Base-by-base conservation (phyloP, 2,113 vertebrate genomes). In the Coracopsis vasa region DNA sequence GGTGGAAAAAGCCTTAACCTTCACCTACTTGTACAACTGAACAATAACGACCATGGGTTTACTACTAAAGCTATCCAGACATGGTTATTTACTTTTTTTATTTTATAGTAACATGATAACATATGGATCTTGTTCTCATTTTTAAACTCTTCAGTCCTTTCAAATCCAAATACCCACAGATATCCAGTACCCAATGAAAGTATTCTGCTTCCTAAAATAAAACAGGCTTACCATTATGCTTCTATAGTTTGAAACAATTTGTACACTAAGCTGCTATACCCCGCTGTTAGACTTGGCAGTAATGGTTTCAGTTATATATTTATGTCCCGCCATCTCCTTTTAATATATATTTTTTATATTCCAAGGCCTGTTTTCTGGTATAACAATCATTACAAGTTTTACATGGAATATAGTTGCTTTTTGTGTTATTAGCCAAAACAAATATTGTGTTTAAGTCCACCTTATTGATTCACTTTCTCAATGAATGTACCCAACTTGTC, bases 251-350 rank as follows among this genome's bases (percentile, higher is more conserved):
- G 94, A 96, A 88, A 95, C 88, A 84, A 88, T 94, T 95, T 97
- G 91, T 92, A 80, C 88, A 75, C 86, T 88, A 82, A 89, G 88
- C 83, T 89, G 65, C 78, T 95, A 65, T 70, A 47, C 73, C 95
- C 92, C 4, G 37, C 92, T 95, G 92, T 92, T 96, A 82, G 88
- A 73, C 86, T 97, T 96, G 92, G 94, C 94, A 97, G 91, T 70
- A 95, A 94, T 89, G 77, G 53, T 24, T 92, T 58, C 84, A 61
- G 77, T 74, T 87, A 85, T 58, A 28, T 89, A 94, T 96, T 96
- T 94, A 96, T 91, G 92, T 87, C 94, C 91, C 94, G 95, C 88
- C 91, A 95, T 79, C 83, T 85, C 92, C n/a, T 95, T 95, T 96
- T 92, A 95, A 95, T 92, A 89, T 56, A 87, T 73, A 94, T 65